These are phyloP conservation scores for Coenonympha arcania DNA, from an alignment of 2,888 invertebrate genomes.

Conservation along the genomic window DNA sequence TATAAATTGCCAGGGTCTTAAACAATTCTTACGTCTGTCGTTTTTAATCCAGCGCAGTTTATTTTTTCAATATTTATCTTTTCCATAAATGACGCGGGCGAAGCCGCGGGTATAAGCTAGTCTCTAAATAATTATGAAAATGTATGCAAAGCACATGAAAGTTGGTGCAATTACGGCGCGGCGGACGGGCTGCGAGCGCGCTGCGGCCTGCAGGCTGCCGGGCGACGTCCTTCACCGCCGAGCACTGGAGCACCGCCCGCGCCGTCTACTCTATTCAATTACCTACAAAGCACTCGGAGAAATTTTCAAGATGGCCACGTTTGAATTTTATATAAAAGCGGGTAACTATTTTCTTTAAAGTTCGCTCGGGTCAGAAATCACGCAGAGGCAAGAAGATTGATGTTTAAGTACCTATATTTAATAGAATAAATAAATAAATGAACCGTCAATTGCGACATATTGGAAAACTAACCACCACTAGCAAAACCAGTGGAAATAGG, in stretches of 20 bases:
- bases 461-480: too few relatives aligned
- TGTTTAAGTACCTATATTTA: too few relatives aligned
- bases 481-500: background rate
- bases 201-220: conserved; percentile 51
- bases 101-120: too few relatives aligned
- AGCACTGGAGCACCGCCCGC: conserved; percentile 40
- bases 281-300: conserved; percentile 47
- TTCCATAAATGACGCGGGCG: too few relatives aligned
- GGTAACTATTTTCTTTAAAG: background rate
- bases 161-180: conserved; percentile 69
- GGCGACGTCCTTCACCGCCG: conserved; percentile 55
- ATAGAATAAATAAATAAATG: too few relatives aligned
- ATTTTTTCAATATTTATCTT: too few relatives aligned
- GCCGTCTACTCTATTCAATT: conserved; percentile 61
- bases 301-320: conserved; percentile 52
- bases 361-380: background rate
- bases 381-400: background rate
- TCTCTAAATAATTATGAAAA: conserved; percentile 73
- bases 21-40: too few relatives aligned
- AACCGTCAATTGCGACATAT: too few relatives aligned
- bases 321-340: conserved; percentile 35
- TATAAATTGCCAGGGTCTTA: too few relatives aligned
- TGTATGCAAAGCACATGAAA: conserved; percentile 73
- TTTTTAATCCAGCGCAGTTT: too few relatives aligned
- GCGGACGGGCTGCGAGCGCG: conserved; percentile 50